Base-by-base conservation (phyloP, 2,113 vertebrate genomes). In the Chionomys nivalis region DNA sequence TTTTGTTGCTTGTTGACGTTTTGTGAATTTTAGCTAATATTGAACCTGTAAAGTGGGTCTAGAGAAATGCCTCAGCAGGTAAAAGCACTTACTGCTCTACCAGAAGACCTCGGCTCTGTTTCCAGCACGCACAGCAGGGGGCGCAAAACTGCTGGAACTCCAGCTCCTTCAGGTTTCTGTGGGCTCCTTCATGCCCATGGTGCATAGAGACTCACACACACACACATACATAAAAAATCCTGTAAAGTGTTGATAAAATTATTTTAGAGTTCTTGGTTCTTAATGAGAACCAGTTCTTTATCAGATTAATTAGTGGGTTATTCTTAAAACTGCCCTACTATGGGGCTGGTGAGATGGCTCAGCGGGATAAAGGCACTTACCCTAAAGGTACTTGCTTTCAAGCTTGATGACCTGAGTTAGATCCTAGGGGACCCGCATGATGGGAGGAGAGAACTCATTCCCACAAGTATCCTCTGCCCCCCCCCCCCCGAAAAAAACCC, bases 1-100 rank as follows among this genome's bases (percentile, higher is more conserved):
- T 92, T 89, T 16, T 75, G 3, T 86, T 88, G 33, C 26, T 95
- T 33, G 70, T 42, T 91, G 63, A 94, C 89, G 8, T 88, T 92
- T 47, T 81, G 19, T 1, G 19, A 42, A 36, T 52, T 52, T 86
- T 26, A 42, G 6, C n/a, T 87, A n/a, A 39, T 65, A 31, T 9
- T 72, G n/a, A 90, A 36, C 73, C 1, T 65, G 9, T 55, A 49
- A 24, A 24, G 7, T 90, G 68, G 7, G 24, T 6, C 55, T 83
- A 39, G 55, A 17, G 42, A 26, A 58, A 16, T 42, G 81, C 23
- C 55, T 63, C n/a, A 63, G 81, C 39, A 82, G n/a, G 39, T 42
- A 31, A 14, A 7, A 83, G 81, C n/a, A 28, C n/a, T 17, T 24
- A 17, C 14, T 42, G 58, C 58, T 28, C 3, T 63, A 16, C 58